Conservation (phyloP, 2,113 vertebrate genomes). For the Calidris pugnax region DNA sequence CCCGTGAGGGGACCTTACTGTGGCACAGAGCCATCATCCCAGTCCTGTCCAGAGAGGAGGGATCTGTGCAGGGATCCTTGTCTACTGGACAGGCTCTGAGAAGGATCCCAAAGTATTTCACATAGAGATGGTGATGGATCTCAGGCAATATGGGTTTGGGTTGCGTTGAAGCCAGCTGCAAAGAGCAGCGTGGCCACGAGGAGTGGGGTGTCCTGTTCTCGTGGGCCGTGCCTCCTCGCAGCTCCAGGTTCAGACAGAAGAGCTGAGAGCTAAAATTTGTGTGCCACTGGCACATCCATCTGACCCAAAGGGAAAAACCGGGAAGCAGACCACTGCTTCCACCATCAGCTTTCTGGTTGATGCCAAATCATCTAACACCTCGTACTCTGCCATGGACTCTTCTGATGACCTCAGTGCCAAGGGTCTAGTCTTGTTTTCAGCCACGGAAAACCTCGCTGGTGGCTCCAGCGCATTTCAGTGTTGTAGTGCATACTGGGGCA, state of each 20-base stretch:
- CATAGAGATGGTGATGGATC: not conserved
- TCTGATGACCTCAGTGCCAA: not conserved
- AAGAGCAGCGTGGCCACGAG: not conserved
- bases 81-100: not conserved
- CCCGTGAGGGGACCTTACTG: not conserved
- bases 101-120: not conserved
- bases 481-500: not conserved
- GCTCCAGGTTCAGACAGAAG: not conserved
- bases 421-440: not conserved
- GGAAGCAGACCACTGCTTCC: not conserved
- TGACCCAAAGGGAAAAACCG: not conserved
- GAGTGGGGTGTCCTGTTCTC: accelerated
- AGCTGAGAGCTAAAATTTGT: not conserved
- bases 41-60: not conserved
- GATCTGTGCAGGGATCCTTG: not conserved
- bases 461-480: not conserved
- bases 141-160: not conserved
- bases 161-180: not conserved
- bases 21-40: not conserved
- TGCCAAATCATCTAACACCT: not conserved
- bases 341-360: not conserved
- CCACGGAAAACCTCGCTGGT: not conserved
- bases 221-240: accelerated
- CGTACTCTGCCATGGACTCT: not conserved
- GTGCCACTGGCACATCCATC: not conserved